These are phyloP conservation scores for Antheraea pernyi DNA, from an alignment of 1,140 invertebrate species.

Conservation along the genomic window DNA sequence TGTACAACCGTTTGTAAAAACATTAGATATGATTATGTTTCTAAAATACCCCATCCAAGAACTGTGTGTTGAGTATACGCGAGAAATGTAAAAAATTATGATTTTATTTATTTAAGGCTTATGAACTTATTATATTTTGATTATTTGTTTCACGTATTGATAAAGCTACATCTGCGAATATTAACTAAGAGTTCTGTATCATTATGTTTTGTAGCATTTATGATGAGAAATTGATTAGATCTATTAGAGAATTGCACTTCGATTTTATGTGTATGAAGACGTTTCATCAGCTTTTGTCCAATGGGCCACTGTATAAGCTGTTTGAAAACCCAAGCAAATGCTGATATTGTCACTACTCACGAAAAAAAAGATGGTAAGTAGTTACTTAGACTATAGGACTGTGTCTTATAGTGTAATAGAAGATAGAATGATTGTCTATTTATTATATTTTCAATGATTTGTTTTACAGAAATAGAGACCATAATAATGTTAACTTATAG, in stretches of 20 bases:
- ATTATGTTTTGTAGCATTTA: conserved; percentile 71
- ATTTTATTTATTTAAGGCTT: neutral
- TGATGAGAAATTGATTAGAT: conserved; percentile 48
- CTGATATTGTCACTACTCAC: conserved; percentile 79
- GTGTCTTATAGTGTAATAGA: too few relatives aligned
- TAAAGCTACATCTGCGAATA: neutral
- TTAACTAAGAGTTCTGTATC: conserved; percentile 11
- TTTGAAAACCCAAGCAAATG: conserved; percentile 84
- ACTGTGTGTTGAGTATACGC: neutral
- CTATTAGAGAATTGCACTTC: conserved; percentile 39
- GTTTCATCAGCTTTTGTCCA: conserved; percentile 77
- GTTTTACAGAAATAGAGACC: neutral
- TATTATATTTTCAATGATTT: too few relatives aligned
- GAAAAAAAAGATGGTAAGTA: conserved; percentile 83
- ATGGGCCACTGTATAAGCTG: conserved; percentile 90
- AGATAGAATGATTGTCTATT: too few relatives aligned
- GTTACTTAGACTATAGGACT: too few relatives aligned
- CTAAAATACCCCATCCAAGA: neutral
- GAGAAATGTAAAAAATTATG: neutral
- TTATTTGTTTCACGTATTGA: neutral
- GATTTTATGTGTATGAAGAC: conserved; percentile 55
- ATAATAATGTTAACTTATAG: neutral
- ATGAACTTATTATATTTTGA: neutral
- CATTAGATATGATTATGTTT: neutral
- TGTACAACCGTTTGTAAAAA: neutral